These are phyloP conservation scores for Allophyes oxyacanthae DNA, from an alignment of 2,888 invertebrate genomes.

Conservation along the genomic window DNA sequence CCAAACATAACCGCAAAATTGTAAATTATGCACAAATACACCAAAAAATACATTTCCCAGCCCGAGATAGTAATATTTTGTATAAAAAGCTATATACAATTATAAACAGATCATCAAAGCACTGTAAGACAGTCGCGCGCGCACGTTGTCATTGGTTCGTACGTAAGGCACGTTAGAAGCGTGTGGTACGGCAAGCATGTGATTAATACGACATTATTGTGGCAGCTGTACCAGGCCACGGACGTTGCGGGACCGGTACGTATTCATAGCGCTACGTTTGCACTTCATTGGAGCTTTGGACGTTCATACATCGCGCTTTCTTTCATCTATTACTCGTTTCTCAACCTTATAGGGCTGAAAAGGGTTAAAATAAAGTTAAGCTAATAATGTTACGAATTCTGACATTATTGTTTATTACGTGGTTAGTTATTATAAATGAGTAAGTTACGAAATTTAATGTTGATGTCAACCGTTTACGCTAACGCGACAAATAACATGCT, in stretches of 20 bases:
- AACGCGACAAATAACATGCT: background rate
- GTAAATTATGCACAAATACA: conserved; percentile 12
- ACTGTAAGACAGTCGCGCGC: conserved; percentile 30
- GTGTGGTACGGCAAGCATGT: conserved; percentile 64
- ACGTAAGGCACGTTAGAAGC: conserved; percentile 47
- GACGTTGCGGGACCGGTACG: conserved; percentile 85
- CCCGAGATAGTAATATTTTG: conserved; percentile 42
- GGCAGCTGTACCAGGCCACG: conserved; percentile 89
- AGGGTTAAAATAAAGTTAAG: too few species aligned
- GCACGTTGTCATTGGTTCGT: conserved; percentile 40
- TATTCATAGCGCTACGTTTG: conserved; percentile 65
- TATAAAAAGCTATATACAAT: conserved; percentile 30
- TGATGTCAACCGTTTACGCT: too few species aligned
- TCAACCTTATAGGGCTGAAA: conserved; percentile 21
- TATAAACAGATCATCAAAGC: conserved; percentile 22
- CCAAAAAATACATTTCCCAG: background rate
- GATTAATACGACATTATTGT: conserved; percentile 85
- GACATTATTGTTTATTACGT: too few species aligned
- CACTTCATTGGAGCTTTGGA: conserved; percentile 63
- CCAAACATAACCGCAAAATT: background rate
- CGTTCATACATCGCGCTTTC: conserved; percentile 57
- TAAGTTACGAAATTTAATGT: too few species aligned
- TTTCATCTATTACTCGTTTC: conserved; percentile 32
- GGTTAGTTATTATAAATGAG: too few species aligned
- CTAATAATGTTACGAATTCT: too few species aligned